Conservation (phyloP, 2,113 vertebrate genomes). For the Sinocyclocheilus anophthalmus region DNA sequence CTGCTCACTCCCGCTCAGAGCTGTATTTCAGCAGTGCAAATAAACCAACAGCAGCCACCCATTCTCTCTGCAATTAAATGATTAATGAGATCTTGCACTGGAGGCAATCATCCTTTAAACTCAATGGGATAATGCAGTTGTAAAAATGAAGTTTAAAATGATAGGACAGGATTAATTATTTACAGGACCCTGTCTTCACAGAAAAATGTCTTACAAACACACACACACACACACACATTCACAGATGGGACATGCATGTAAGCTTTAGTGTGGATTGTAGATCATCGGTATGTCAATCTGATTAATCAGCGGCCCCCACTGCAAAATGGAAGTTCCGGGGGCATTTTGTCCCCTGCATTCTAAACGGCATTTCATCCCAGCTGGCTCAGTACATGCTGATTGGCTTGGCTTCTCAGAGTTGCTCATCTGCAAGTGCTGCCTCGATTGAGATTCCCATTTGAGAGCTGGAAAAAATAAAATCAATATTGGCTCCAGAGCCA, state of each 20-base stretch:
- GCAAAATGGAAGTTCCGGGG: slow-evolving; percentile 82
- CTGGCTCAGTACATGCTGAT: slow-evolving; percentile 65
- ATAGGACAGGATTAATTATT: slow-evolving; percentile 61
- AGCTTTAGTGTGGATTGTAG: slow-evolving; percentile 89
- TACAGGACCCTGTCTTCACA: slow-evolving; percentile 52
- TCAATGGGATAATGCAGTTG: slow-evolving; percentile 34
- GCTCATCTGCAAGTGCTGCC: slow-evolving; percentile 25
- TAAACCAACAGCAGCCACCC: slow-evolving; percentile 47
- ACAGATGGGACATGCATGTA: slow-evolving; percentile 84
- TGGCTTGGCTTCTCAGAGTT: slow-evolving; percentile 66
- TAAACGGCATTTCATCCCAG: slow-evolving; percentile 77
- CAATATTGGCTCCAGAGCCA: slow-evolving; percentile 17
- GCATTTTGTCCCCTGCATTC: slow-evolving; percentile 87
- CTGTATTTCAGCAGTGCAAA: slow-evolving; percentile 47
- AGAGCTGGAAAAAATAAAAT: slow-evolving; percentile 10
- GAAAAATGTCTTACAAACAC: slow-evolving; percentile 45
- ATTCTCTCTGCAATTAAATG: slow-evolving; percentile 51
- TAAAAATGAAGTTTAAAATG: slow-evolving; percentile 60
- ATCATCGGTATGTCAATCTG: slow-evolving; percentile 90
- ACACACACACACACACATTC: slow-evolving; percentile 55
- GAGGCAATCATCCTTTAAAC: slow-evolving; percentile 48
- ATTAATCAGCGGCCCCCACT: slow-evolving; percentile 86
- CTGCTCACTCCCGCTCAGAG: slow-evolving; percentile 44
- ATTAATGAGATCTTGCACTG: slow-evolving; percentile 58
- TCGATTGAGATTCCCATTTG: slow-evolving; percentile 21